Evolutionary conservation across 2,888 invertebrate species (phyloP).

Genomic region (Drosophila rellima): DNA sequence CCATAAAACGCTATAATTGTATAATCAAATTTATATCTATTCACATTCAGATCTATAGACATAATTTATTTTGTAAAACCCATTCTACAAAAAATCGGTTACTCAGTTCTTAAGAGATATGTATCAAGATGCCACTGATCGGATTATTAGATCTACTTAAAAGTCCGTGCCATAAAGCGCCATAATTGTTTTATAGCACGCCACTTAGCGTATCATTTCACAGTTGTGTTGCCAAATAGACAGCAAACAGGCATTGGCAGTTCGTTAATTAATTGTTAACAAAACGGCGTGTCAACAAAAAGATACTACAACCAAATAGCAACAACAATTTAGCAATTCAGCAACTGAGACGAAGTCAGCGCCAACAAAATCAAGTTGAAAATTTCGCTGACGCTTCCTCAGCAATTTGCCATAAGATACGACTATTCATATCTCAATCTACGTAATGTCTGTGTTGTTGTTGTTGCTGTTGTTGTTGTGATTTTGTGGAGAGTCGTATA

Average conservation of each 20-base stretch:
- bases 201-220: constrained; percentile 43
- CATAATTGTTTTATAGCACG: constrained; percentile 62
- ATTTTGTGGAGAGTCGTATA: constrained; percentile 38
- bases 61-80: no score
- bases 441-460: constrained; percentile 40
- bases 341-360: constrained; percentile 24
- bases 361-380: constrained; percentile 44
- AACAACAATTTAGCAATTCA: constrained; percentile 6
- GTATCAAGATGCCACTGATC: background rate
- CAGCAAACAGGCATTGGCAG: constrained; percentile 40
- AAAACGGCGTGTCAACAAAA: constrained; percentile 57
- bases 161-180: constrained; percentile 25
- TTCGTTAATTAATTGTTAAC: constrained; percentile 69
- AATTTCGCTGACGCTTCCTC: constrained; percentile 55
- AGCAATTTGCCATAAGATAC: constrained; percentile 12
- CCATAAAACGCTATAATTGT: no score
- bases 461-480: constrained; percentile 7
- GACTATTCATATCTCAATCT: constrained; percentile 19
- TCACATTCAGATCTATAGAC: no score
- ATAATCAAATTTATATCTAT: no score
- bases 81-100: background rate
- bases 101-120: background rate
- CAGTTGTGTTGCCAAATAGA: constrained; percentile 50
- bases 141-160: background rate
- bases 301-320: background rate